Conservation (phyloP, 2,113 vertebrate species). For the Suricata suricatta region DNA sequence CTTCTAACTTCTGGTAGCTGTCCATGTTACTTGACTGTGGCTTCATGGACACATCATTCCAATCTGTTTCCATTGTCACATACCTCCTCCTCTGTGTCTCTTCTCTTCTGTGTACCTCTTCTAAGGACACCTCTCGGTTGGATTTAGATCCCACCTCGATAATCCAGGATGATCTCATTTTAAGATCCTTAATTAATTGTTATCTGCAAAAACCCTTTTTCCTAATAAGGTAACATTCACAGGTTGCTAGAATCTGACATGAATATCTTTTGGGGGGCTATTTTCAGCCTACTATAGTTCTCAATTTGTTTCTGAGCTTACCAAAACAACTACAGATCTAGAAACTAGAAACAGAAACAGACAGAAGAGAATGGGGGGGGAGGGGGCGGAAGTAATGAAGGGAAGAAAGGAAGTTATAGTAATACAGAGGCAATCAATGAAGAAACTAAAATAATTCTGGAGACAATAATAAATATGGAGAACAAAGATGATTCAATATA, state of each 20-base stretch:
- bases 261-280: background rate
- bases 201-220: slow-evolving; percentile 7
- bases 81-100: background rate
- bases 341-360: background rate
- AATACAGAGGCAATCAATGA: background rate
- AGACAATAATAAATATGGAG: background rate
- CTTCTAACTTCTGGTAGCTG: background rate
- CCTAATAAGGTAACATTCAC: background rate
- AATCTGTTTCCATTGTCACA: background rate
- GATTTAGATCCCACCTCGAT: background rate
- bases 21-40: background rate
- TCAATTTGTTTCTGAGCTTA: slow-evolving; percentile 5
- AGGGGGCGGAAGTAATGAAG: background rate
- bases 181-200: slow-evolving; percentile 23
- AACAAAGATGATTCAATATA: slow-evolving; percentile 4
- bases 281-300: background rate
- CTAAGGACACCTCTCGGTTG: background rate
- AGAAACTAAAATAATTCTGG: slow-evolving; percentile 18
- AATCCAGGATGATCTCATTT: background rate
- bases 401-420: background rate
- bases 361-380: background rate
- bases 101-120: background rate
- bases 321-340: background rate
- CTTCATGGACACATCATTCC: background rate
- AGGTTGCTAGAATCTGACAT: background rate